These are phyloP conservation scores for Pentalonia nigronervosa DNA, from an alignment of 1,140 invertebrate species.

Conservation along the genomic window DNA sequence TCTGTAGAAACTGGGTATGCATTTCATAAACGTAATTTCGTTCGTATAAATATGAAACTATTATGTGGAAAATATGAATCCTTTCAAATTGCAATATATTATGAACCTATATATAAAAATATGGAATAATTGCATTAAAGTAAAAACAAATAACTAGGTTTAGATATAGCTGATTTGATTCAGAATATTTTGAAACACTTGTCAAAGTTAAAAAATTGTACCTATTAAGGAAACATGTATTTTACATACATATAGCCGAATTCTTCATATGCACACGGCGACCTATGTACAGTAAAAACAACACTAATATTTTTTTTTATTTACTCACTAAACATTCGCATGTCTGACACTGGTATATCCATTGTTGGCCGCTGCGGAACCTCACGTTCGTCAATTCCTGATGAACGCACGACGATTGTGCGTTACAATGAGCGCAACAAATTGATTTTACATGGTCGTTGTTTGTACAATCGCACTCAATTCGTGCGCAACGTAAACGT, in stretches of 20 bases:
- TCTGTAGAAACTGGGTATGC: no score
- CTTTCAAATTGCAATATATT: background rate
- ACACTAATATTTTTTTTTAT: background rate
- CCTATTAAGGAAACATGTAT: background rate
- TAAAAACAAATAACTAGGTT: background rate
- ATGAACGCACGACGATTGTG: constrained; percentile 75
- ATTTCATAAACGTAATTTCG: no score
- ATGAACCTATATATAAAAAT: background rate
- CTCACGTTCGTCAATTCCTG: constrained; percentile 78
- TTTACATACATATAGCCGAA: background rate
- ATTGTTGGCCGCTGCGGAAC: constrained; percentile 81
- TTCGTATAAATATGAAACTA: no score
- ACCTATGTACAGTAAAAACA: background rate
- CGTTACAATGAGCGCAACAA: constrained; percentile 83
- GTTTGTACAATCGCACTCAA: constrained; percentile 70
- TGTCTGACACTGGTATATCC: constrained; percentile 89
- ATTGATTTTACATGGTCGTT: constrained; percentile 66
- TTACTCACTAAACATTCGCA: constrained; percentile 83
- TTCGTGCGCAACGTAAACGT: constrained; percentile 71
- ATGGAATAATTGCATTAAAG: background rate
- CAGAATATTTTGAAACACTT: background rate
- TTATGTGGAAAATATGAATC: no score
- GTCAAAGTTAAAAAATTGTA: background rate
- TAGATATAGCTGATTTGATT: background rate
- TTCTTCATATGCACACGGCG: background rate